Conservation (phyloP, 2,888 invertebrate genomes). For the Andrena hattorfiana region DNA sequence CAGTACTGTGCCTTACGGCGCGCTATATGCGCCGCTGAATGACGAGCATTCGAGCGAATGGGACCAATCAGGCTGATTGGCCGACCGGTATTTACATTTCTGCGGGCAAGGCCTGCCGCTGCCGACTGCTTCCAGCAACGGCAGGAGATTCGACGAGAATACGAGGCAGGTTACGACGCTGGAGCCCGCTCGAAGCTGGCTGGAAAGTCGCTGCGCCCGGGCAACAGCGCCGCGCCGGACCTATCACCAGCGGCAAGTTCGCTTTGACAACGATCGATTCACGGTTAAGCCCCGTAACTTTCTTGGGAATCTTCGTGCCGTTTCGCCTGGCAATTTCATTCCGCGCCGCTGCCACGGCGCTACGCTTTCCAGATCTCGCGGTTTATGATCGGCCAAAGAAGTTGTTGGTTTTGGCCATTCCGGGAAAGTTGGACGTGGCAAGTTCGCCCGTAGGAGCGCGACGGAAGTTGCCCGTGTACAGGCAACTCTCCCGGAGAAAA, state of each 20-base stretch:
- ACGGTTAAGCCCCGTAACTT: conserved; percentile 8
- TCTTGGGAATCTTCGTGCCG: conserved; percentile 2
- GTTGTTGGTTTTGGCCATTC: conserved; percentile 28
- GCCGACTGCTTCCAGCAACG: conserved; percentile 52
- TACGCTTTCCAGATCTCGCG: conserved; percentile 32
- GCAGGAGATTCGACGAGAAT: conserved; percentile 65
- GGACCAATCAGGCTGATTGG: conserved; percentile 85
- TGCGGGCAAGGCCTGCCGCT: conserved; percentile 73
- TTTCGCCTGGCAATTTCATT: conserved; percentile 20
- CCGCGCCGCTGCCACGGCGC: background rate
- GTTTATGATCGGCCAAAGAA: conserved; percentile 47
- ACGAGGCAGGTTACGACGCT: conserved; percentile 37
- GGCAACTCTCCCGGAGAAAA: conserved; percentile 12
- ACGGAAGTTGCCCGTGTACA: conserved; percentile 13
- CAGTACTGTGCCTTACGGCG: conserved; percentile 69
- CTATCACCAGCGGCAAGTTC: background rate
- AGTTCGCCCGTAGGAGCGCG: conserved; percentile 17
- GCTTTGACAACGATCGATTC: conserved; percentile 32
- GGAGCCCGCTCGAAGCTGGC: conserved; percentile 35
- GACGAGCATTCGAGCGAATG: conserved; percentile 83
- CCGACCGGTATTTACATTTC: conserved; percentile 83
- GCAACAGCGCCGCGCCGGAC: background rate
- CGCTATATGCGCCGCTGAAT: conserved; percentile 76
- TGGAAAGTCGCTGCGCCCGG: conserved; percentile 34
- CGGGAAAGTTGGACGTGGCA: conserved; percentile 35